Base-by-base conservation (phyloP, 35 echinoderm and acorn worm species). In the Ptychodera flava region DNA sequence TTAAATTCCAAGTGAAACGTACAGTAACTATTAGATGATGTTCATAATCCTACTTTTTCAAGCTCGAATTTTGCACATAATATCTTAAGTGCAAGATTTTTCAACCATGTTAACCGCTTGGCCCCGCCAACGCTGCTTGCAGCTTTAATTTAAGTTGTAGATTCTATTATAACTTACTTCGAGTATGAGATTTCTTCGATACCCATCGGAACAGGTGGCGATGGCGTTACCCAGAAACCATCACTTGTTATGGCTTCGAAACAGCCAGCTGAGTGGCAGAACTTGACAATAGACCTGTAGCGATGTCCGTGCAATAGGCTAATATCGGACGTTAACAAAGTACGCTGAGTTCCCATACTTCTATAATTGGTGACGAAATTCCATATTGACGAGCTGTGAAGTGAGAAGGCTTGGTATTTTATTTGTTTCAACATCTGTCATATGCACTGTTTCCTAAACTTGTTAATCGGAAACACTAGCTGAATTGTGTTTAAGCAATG, bases 211-310 rank as follows among this genome's bases (percentile, higher is more conserved):
- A 22, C 15, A 33, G 87, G 87, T 37, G 79, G 80, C 31, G 64
- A 2, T 0, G 79, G 34, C 0, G 77, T 29, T 30, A 89, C 87
- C 87, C 35, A 89, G 34, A 89, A 89, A 0, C 87, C 87, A 32
- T 89, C 87, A 31, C 35, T 82, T 15, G 15, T 75, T 0, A 83
- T 1, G 0, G 80, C 38, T 77, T 82, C 15, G 33, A 77, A 89
- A 38, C 87, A 89, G 15, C 45, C 80, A 33, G n/a, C 35, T 22
- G 32, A 37, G 22, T 75, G 37, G 31, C 87, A 89, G 35, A 89
- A 83, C 33, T 83, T 81, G 31, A 83, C 52, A 12, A 22, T 12
- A 22, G 45, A 64, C 22, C 45, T 6, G 45, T 64, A 64, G 45
- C 22, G 22, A 22, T 12, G 45, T 64, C 45, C 45, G 22, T 6